These are phyloP conservation scores for Zosterops pallidus DNA, from an alignment of 2,113 vertebrate genomes.

Conservation along the genomic window DNA sequence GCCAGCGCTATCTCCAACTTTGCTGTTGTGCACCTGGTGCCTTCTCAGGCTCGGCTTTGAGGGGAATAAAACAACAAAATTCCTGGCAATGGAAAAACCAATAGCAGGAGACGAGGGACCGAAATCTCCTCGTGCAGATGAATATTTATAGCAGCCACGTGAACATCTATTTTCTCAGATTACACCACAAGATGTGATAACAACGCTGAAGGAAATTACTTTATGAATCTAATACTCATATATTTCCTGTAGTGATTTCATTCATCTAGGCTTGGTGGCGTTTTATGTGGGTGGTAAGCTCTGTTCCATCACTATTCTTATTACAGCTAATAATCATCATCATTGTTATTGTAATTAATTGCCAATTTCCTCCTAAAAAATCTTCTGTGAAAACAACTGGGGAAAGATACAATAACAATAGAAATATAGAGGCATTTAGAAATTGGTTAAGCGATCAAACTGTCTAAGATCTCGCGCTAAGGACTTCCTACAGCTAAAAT, in stretches of 20 bases:
- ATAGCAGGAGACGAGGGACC: background rate
- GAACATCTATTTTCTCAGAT: slow-evolving; percentile 26
- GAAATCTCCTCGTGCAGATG: background rate
- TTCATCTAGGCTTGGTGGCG: background rate
- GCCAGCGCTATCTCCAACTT: background rate
- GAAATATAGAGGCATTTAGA: background rate
- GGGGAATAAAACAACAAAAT: background rate
- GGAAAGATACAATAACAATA: background rate
- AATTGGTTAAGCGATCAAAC: background rate
- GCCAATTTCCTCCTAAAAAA: background rate
- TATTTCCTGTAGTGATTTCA: background rate
- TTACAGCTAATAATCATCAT: background rate
- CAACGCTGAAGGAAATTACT: slow-evolving; percentile 32
- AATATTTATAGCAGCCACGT: slow-evolving; percentile 22
- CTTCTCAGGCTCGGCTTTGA: background rate
- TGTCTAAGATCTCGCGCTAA: background rate
- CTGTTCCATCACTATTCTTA: background rate
- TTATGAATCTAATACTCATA: slow-evolving; percentile 12
- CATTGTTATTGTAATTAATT: slow-evolving; percentile 18
- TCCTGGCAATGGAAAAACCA: background rate
- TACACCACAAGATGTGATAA: slow-evolving; percentile 18
- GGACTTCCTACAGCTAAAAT: background rate
- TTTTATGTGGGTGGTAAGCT: slow-evolving; percentile 2
- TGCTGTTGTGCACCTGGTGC: background rate
- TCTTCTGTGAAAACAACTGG: background rate